Conservation (phyloP, 2,797 vertebrate species). For the Clarias fuscus region DNA sequence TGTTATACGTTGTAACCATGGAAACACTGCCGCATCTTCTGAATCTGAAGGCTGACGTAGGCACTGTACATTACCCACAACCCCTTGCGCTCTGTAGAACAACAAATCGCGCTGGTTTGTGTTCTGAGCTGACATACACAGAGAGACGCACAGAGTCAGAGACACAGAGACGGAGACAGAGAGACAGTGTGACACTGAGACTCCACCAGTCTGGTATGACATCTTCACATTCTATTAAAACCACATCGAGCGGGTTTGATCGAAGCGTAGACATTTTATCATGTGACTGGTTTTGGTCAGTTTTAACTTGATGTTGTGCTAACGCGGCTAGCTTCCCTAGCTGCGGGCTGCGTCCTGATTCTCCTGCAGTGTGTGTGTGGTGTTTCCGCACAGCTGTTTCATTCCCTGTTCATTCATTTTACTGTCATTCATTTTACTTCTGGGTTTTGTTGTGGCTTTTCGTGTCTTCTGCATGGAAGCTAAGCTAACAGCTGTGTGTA, state of each 20-base stretch:
- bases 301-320: background rate
- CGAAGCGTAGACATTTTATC: background rate
- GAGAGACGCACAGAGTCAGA: background rate
- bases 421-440: background rate
- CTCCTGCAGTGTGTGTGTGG: too few relatives aligned
- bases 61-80: conserved; percentile 20
- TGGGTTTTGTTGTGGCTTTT: background rate
- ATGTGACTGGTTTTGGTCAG: background rate
- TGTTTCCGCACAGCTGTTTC: background rate
- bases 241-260: background rate
- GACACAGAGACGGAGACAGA: background rate
- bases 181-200: background rate
- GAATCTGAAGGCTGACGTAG: conserved; percentile 10
- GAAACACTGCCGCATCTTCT: conserved; percentile 36
- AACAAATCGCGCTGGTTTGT: conserved; percentile 1
- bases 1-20: conserved; percentile 23
- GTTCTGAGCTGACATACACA: background rate
- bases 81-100: conserved; percentile 6
- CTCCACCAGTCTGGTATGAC: background rate
- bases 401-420: background rate
- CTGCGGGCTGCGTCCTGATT: background rate
- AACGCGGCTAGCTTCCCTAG: background rate
- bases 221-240: background rate
- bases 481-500: background rate
- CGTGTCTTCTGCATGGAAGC: background rate